phyloP scores from a whole-genome alignment of 2,888 invertebrate species.

The Listrodromus nycthemerus region DNA sequence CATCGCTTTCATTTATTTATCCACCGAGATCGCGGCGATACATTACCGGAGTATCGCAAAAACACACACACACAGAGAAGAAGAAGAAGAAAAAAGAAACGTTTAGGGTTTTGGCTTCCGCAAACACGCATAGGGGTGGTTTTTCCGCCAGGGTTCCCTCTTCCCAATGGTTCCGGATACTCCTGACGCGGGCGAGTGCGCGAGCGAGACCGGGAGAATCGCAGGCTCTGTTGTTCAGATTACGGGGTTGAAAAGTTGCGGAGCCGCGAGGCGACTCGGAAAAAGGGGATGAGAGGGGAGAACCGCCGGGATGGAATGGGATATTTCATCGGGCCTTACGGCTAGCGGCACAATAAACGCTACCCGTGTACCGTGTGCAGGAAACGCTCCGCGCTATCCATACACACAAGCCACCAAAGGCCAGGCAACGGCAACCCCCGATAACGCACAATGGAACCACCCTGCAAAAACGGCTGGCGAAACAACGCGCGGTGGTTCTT shows the following conservation, averaged over 20 bases:
- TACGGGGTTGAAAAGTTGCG: constrained; percentile 69
- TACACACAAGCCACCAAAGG: constrained; percentile 42
- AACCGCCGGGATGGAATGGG: constrained; percentile 12
- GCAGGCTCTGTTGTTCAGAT: constrained; percentile 57
- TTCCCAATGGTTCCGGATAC: constrained; percentile 57
- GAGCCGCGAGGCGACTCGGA: constrained; percentile 53
- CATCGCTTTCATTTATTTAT: constrained; percentile 47
- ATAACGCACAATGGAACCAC: constrained; percentile 77
- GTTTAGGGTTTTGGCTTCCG: constrained; percentile 66
- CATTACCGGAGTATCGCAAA: constrained; percentile 38
- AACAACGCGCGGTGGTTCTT: constrained; percentile 64
- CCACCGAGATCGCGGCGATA: constrained; percentile 28
- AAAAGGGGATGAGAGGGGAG: constrained; percentile 12
- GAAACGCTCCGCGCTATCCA: constrained; percentile 48
- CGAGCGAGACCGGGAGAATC: constrained; percentile 18
- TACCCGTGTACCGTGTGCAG: constrained; percentile 43
- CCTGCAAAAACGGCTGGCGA: constrained; percentile 73
- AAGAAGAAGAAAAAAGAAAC: constrained; percentile 36
- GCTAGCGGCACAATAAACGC: constrained; percentile 55
- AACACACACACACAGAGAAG: constrained; percentile 50
- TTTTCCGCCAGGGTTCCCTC: constrained; percentile 63
- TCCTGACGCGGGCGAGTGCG: constrained; percentile 41
- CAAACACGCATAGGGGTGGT: constrained; percentile 70
- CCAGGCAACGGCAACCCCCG: constrained; percentile 68
- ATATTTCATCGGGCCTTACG: constrained; percentile 59